phyloP scores from a whole-genome alignment of 53 echinoderm and acorn worm genomes.

The Paracentrotus lividus region DNA sequence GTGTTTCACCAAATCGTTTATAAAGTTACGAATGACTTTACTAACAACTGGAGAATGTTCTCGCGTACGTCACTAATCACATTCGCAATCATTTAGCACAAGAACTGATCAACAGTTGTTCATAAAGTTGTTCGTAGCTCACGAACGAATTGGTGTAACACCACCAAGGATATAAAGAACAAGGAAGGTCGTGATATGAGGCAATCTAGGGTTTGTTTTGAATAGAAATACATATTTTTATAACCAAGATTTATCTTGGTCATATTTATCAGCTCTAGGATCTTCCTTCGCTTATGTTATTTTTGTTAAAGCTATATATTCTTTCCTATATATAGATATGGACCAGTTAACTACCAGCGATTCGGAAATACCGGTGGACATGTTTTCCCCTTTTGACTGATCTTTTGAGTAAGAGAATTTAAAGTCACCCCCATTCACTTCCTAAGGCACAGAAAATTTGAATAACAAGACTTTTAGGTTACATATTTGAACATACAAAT shows the following conservation, averaged over 20 bases:
- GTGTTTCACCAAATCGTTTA: too few species aligned
- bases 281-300: background rate
- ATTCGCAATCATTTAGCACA: too few species aligned
- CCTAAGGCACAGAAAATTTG: background rate
- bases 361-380: background rate
- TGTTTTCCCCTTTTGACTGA: background rate
- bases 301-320: background rate
- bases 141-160: too few species aligned
- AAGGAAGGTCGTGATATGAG: background rate
- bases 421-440: background rate
- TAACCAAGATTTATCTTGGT: background rate
- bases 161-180: too few species aligned
- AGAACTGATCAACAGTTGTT: too few species aligned
- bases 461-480: background rate
- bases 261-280: background rate
- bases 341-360: background rate
- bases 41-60: too few species aligned
- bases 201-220: background rate
- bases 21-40: too few species aligned
- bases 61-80: too few species aligned
- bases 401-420: background rate
- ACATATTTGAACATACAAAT: too few species aligned
- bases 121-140: too few species aligned
- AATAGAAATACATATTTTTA: background rate
- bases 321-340: background rate